phyloP scores from a whole-genome alignment of 37 sponge, comb jelly and placozoan species.

The Chondrosia reniformis region DNA sequence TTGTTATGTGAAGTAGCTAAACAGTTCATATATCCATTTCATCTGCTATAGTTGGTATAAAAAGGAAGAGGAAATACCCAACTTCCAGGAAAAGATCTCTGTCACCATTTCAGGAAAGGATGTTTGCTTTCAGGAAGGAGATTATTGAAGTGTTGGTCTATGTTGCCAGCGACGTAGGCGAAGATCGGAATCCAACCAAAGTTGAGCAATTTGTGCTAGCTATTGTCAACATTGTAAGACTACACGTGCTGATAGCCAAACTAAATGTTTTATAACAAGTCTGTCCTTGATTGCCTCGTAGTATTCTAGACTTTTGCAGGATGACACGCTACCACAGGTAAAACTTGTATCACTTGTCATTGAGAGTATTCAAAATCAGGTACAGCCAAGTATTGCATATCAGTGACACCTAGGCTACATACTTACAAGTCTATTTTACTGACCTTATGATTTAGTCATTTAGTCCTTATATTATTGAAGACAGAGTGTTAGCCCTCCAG shows the following conservation, averaged over 20 bases:
- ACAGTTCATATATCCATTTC: too few relatives aligned
- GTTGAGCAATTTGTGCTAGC: not conserved
- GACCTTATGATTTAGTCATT: too few relatives aligned
- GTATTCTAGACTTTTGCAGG: not conserved
- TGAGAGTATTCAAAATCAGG: not conserved
- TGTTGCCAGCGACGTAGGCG: not conserved
- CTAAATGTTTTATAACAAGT: not conserved
- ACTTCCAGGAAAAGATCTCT: too few relatives aligned
- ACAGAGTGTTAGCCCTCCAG: not conserved
- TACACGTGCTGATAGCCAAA: too few relatives aligned
- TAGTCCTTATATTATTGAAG: not conserved
- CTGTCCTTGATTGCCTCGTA: too few relatives aligned
- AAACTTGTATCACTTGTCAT: not conserved
- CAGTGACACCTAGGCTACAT: too few relatives aligned
- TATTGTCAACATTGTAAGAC: not conserved
- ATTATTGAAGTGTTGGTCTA: not conserved
- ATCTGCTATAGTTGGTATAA: too few relatives aligned
- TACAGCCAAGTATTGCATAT: not conserved
- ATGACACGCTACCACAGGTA: not conserved
- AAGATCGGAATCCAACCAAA: not conserved
- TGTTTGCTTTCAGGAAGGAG: too few relatives aligned
- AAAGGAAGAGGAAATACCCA: too few relatives aligned
- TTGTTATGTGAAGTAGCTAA: not conserved
- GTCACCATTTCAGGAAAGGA: too few relatives aligned
- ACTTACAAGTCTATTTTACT: too few relatives aligned